These are phyloP conservation scores for Tetragonula clypearis DNA, from an alignment of 1,140 invertebrate genomes.

Conservation along the genomic window DNA sequence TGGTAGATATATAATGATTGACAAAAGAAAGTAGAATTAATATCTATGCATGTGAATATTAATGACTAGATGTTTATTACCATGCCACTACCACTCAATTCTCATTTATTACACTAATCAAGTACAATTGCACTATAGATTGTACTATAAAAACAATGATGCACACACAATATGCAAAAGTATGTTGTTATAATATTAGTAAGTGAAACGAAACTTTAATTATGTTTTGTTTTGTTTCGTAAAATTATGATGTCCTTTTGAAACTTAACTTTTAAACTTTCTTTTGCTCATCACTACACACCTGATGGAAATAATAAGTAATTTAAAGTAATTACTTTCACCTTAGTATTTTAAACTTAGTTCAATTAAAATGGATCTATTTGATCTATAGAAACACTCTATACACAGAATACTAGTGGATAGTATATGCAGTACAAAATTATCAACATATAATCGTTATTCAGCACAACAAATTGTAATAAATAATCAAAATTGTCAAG, in stretches of 20 bases:
- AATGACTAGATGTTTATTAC: no score
- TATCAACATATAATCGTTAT: no score
- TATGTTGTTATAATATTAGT: no score
- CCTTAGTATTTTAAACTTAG: neutral
- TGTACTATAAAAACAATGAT: no score
- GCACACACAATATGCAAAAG: no score
- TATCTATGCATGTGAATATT: no score
- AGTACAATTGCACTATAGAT: no score
- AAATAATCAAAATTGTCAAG: neutral
- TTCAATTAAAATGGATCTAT: neutral
- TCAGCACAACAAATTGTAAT: neutral
- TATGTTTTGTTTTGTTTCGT: neutral
- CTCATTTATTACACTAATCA: no score
- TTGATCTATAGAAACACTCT: neutral
- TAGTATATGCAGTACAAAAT: neutral
- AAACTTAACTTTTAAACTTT: neutral
- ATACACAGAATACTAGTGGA: neutral
- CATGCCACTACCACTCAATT: no score
- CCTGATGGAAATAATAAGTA: neutral
- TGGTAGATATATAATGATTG: no score
- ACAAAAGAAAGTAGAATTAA: no score
- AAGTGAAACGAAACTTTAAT: no score
- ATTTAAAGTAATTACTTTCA: neutral
- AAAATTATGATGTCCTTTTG: neutral
- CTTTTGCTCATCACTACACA: neutral